phyloP scores from a whole-genome alignment of 2,797 vertebrate genomes.

The Scolopax rusticola region DNA sequence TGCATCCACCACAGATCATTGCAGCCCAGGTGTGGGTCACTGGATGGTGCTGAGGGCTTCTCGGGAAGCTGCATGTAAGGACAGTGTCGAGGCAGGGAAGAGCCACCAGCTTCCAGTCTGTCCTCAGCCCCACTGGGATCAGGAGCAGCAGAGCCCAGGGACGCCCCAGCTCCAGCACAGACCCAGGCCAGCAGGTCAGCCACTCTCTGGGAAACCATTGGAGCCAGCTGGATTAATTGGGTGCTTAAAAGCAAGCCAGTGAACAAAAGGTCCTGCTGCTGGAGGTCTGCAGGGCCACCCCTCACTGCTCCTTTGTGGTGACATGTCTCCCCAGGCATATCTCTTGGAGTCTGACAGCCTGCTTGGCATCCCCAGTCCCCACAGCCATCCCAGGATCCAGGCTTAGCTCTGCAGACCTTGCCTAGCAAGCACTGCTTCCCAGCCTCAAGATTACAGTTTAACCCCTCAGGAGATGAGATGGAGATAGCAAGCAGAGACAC shows the following conservation, averaged over 20 bases:
- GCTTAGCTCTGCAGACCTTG: background rate
- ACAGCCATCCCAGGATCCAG: background rate
- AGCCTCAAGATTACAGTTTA: background rate
- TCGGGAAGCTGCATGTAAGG: rapidly evolving
- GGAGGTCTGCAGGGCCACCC: background rate
- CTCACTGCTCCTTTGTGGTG: background rate
- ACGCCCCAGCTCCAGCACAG: background rate
- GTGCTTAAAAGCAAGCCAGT: too few species aligned
- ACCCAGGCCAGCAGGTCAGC: background rate
- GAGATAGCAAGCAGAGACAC: background rate
- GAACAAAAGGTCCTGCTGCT: background rate
- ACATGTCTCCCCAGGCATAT: rapidly evolving
- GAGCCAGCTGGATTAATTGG: background rate
- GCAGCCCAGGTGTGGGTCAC: background rate
- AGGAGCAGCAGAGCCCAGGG: background rate
- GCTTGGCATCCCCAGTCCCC: background rate
- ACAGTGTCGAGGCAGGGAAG: background rate
- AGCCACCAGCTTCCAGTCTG: rapidly evolving
- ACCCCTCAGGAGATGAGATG: background rate
- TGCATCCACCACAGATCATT: rapidly evolving
- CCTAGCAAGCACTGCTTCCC: background rate
- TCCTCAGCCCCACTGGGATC: background rate
- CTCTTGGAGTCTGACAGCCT: background rate
- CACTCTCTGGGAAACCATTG: rapidly evolving
- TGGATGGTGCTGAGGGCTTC: rapidly evolving